Evolutionary conservation across 2,888 invertebrate species (phyloP), one percentile per base, ranked within the genome.

Genomic region (Cephalotes varians): DNA sequence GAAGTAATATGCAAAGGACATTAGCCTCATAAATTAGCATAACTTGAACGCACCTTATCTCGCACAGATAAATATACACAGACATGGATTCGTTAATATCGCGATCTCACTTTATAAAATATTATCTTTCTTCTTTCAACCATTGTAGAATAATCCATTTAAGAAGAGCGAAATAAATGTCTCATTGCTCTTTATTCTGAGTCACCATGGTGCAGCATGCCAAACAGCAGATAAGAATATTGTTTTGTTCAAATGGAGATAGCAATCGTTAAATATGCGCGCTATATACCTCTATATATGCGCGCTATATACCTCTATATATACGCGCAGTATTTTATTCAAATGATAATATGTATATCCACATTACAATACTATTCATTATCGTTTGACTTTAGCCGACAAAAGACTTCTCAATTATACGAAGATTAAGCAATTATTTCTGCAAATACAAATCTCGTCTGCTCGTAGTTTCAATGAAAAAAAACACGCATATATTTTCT

Each of bases 221-320:
- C 54, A 12, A 21, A 44, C 54, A 54, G 12, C 21, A 77, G 28
- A 54, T 67, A 67, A 74, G 10, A 77, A 77, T 56, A 56, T 56
- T 10, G 40, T 56, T 77, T 44, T 54, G 21, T 67, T 21, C 44
- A 15, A 44, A 31, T 21, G 1, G 3, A 28, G 9, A 40, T 49
- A 34, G 49, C 28, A 34, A 65, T 40, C 12, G 15, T 44, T 51
- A 28, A 28, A 51, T 44, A 37, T 28, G 25, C 12, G 6, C 1
- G 12, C 2, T 64, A n/a, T n/a, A n/a, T n/a, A n/a, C n/a, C n/a
- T n/a, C n/a, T n/a, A n/a, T n/a, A n/a, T n/a, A n/a, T n/a, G n/a
- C n/a, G n/a, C n/a, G n/a, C n/a, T n/a, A n/a, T n/a, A n/a, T n/a
- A n/a, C n/a, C n/a, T n/a, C n/a, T n/a, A n/a, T n/a, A n/a, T n/a